phyloP scores from a whole-genome alignment of 1,140 invertebrate species.

The Tetragonula clypearis region DNA sequence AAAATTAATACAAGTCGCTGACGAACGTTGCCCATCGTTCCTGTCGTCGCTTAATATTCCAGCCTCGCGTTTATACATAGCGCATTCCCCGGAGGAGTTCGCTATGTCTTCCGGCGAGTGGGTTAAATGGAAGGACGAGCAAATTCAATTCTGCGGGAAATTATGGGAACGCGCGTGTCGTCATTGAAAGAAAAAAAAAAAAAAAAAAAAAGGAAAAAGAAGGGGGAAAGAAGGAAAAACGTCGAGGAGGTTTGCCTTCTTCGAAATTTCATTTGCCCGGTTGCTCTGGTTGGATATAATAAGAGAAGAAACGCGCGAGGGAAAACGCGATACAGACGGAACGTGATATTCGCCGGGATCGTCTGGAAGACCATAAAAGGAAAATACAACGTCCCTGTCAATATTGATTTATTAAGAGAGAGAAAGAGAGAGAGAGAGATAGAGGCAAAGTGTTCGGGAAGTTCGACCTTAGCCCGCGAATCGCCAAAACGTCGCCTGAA shows the following conservation, averaged over 20 bases:
- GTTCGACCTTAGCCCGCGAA: constrained; percentile 29
- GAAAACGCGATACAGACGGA: constrained; percentile 15
- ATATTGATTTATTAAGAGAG: constrained; percentile 48
- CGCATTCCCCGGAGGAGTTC: background rate
- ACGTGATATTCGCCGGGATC: background rate
- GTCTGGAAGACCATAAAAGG: background rate
- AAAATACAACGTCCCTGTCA: constrained; percentile 33
- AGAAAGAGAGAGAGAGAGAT: background rate
- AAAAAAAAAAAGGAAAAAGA: too few relatives aligned
- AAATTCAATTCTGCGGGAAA: background rate
- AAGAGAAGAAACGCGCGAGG: background rate
- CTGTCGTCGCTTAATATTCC: background rate
- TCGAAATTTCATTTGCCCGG: background rate
- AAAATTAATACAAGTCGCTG: constrained; percentile 38
- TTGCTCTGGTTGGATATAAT: background rate
- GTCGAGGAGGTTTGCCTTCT: background rate
- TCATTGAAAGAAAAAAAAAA: background rate
- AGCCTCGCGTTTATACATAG: background rate
- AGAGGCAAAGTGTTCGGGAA: constrained; percentile 24
- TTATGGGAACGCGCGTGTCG: background rate
- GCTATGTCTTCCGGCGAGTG: too few relatives aligned
- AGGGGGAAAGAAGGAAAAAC: background rate
- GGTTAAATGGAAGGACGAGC: too few relatives aligned
- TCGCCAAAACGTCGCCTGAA: constrained; percentile 14
- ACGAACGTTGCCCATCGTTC: background rate